Evolutionary conservation across 2,888 invertebrate species (phyloP).

Genomic region (Ariolimax columbianus): DNA sequence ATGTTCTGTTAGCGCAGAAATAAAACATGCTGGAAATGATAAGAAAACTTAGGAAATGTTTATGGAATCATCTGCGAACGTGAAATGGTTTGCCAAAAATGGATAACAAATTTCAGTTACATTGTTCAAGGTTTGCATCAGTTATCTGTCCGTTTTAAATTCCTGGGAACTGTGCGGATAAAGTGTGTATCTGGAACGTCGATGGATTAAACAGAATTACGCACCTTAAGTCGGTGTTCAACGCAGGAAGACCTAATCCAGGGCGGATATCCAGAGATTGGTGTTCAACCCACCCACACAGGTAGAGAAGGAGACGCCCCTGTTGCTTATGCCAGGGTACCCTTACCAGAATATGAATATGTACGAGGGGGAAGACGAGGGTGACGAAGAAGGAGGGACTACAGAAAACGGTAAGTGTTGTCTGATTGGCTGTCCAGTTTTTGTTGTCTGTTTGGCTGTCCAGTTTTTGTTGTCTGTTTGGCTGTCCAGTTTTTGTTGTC

Average conservation of each 20-base stretch:
- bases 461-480: no score
- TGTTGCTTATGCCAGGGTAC: constrained; percentile 18
- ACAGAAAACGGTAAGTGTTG: constrained; percentile 48
- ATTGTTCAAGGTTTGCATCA: background rate
- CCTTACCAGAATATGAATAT: constrained; percentile 39
- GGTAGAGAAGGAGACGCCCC: background rate
- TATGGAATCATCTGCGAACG: no score
- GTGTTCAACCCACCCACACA: background rate
- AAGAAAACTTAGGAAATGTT: no score
- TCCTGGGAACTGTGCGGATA: background rate
- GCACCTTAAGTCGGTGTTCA: no score
- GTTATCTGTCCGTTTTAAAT: background rate
- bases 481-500: no score
- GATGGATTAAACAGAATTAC: no score
- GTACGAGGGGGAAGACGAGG: constrained; percentile 57
- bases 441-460: background rate
- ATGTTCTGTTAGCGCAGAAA: no score
- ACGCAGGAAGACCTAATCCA: no score
- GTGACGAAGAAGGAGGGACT: constrained; percentile 53
- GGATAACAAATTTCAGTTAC: background rate
- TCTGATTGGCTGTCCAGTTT: background rate
- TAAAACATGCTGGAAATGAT: no score
- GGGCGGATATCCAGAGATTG: no score
- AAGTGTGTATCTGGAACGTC: no score
- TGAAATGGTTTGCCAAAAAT: background rate